A percentile compares a stretch with the other conserved stretches of the same genome.
phyloP scores from a whole-genome alignment of 2,797 vertebrate genomes.

The Cetoscarus ocellatus region DNA sequence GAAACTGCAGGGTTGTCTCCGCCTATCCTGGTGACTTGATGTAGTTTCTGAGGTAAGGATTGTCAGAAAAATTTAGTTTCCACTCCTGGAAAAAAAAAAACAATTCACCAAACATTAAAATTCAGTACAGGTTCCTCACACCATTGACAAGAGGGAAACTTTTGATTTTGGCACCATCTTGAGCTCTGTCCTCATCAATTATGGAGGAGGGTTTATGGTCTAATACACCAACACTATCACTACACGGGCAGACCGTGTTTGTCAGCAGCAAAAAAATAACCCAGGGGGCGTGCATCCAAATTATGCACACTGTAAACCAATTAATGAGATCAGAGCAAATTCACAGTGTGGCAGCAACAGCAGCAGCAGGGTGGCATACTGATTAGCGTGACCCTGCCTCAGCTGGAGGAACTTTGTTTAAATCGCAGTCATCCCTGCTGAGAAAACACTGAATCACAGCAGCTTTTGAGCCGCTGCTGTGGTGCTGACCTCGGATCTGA shows the following conservation, averaged over 20 bases:
- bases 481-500: slow-evolving; percentile 4
- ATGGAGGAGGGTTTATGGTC: slow-evolving; percentile 23
- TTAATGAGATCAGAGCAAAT: slow-evolving; percentile 35
- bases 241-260: slow-evolving; percentile 22
- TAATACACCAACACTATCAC: slow-evolving; percentile 32
- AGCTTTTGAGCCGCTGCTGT: not conserved
- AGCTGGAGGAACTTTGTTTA: not conserved
- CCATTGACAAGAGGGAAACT: not conserved
- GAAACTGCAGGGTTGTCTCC: not conserved
- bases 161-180: slow-evolving; percentile 13
- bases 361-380: slow-evolving; percentile 12
- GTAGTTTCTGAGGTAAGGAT: not conserved
- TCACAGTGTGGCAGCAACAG: slow-evolving; percentile 4
- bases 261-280: slow-evolving; percentile 24
- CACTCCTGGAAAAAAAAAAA: slow-evolving; percentile 2
- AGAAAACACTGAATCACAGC: not conserved
- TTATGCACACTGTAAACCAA: slow-evolving; percentile 21
- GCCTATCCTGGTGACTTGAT: too few species aligned
- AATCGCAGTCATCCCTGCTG: not conserved
- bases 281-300: not conserved
- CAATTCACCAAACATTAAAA: not conserved
- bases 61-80: not conserved
- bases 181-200: slow-evolving; percentile 24
- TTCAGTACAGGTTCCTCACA: not conserved
- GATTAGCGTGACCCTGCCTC: slow-evolving; percentile 6